Base-by-base conservation (phyloP, 1,140 invertebrate species). In the Periplaneta americana region DNA sequence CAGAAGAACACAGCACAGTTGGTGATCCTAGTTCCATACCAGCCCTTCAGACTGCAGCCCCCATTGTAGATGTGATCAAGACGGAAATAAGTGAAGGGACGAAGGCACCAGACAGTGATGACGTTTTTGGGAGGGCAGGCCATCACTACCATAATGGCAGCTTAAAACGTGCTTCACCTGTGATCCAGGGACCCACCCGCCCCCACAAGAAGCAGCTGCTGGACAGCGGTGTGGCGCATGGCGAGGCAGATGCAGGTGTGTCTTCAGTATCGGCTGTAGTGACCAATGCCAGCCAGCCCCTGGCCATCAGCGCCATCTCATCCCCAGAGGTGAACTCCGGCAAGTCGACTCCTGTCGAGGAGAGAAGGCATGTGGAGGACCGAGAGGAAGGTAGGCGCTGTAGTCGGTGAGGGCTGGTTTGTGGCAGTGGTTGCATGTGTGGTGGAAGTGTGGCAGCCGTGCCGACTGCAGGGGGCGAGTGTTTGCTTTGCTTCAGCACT, bases 151-250 rank as follows among this genome's bases (percentile, higher is more conserved):
- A 35, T 13, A 32, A 32, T 37, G 31, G 35, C 33, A 78, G 75
- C 22, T 87, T 86, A 80, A 88, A 88, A 84, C 83, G 87, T 33
- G 85, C 86, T 18, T 88, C 87, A 9, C 87, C 87, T 10, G 84
- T 88, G 10, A 87, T 88, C 37, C 87, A 87, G 74, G 86, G 85
- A 36, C 85, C 87, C 4, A 81, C 85, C 9, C 82, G 86, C 57
- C 85, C 84, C 57, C 80, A 83, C 8, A 86, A 86, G 82, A 85
- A 85, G 57, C 78, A 79, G 33, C 85, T 78, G 2, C 15, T 81
- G n/a, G 75, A 35, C 18, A 78, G 13, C 37, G 34, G 34, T 18
- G 34, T 36, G n/a, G 28, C 22, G 11, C 36, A 5, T 32, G 35
- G 76, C 2, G 76, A 78, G 34, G 17, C 35, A 31, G 76, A 78